These are phyloP conservation scores for Crepidodera aurea DNA, from an alignment of 2,888 invertebrate species.

Conservation along the genomic window DNA sequence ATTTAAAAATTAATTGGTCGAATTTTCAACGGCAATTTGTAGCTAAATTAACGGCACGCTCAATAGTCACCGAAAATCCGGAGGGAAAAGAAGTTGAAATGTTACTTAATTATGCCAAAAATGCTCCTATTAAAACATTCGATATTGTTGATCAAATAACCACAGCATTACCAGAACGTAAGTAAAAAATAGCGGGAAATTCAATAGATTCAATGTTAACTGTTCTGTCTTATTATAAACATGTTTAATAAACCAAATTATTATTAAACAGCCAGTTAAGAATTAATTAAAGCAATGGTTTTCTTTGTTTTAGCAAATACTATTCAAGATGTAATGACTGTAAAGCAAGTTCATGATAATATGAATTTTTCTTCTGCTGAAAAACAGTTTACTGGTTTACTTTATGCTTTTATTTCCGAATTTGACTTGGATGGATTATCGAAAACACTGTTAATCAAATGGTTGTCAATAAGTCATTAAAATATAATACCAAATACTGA, in stretches of 20 bases:
- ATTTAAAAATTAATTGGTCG: slow-evolving; percentile 71
- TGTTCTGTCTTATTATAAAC: too few relatives aligned
- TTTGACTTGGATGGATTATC: slow-evolving; percentile 73
- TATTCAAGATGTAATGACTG: slow-evolving; percentile 68
- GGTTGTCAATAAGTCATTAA: slow-evolving; percentile 50
- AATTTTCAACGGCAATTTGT: slow-evolving; percentile 64
- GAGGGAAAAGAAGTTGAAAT: slow-evolving; percentile 69
- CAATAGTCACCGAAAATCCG: slow-evolving; percentile 79
- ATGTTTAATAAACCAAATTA: too few relatives aligned
- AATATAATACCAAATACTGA: slow-evolving; percentile 4
- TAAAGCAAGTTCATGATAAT: slow-evolving; percentile 66
- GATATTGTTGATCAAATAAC: slow-evolving; percentile 54
- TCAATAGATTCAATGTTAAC: neutral
- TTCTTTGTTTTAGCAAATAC: slow-evolving; percentile 63
- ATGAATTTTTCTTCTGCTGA: slow-evolving; percentile 55
- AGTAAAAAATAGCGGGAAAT: slow-evolving; percentile 45
- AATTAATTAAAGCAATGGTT: too few relatives aligned
- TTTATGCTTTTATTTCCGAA: slow-evolving; percentile 73
- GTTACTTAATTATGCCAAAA: slow-evolving; percentile 65
- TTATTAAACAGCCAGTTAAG: too few relatives aligned
- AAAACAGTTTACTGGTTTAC: slow-evolving; percentile 72
- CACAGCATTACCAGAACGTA: slow-evolving; percentile 58
- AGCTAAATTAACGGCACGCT: slow-evolving; percentile 64
- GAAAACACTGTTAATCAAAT: slow-evolving; percentile 53
- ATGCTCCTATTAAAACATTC: slow-evolving; percentile 56